Conservation (phyloP, 2,113 vertebrate genomes). For the Xiphias gladius region DNA sequence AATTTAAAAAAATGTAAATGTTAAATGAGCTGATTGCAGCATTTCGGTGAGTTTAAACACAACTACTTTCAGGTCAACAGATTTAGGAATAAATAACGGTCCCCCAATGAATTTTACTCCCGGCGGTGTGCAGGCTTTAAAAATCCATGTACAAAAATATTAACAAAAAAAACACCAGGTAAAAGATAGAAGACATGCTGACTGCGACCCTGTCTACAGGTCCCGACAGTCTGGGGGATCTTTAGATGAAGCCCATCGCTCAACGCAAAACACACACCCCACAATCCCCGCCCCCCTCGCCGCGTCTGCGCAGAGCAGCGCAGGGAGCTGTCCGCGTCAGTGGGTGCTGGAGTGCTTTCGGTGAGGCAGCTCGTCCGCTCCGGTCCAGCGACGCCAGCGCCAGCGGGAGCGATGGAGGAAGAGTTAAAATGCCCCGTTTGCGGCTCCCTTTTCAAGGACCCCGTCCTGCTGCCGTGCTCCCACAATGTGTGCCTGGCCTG, state of each 20-base stretch:
- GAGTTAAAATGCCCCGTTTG: conserved; percentile 97
- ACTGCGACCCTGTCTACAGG: neutral
- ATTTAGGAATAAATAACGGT: neutral
- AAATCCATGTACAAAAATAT: no score
- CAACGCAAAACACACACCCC: conserved; percentile 44
- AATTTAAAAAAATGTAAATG: no score
- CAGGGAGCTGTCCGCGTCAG: conserved; percentile 82
- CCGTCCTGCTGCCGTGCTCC: conserved; percentile 92
- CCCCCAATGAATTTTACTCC: no score
- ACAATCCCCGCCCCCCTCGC: conserved; percentile 37
- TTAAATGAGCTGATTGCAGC: no score
- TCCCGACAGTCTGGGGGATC: neutral
- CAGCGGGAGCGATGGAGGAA: conserved; percentile 90
- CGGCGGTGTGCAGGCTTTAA: no score
- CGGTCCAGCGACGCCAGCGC: conserved; percentile 35
- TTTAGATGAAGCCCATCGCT: conserved; percentile 41
- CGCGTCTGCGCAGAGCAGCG: conserved; percentile 70
- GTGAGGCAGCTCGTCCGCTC: conserved; percentile 48
- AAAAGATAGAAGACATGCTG: neutral
- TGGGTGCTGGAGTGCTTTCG: conserved; percentile 76
- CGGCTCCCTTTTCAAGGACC: conserved; percentile 93
- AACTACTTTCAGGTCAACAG: neutral
- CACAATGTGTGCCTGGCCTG: conserved; percentile 96
- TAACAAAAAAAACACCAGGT: neutral
- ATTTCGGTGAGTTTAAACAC: no score